Evolutionary conservation across 2,888 invertebrate species (phyloP).

Genomic region (Escarpia spicata): DNA sequence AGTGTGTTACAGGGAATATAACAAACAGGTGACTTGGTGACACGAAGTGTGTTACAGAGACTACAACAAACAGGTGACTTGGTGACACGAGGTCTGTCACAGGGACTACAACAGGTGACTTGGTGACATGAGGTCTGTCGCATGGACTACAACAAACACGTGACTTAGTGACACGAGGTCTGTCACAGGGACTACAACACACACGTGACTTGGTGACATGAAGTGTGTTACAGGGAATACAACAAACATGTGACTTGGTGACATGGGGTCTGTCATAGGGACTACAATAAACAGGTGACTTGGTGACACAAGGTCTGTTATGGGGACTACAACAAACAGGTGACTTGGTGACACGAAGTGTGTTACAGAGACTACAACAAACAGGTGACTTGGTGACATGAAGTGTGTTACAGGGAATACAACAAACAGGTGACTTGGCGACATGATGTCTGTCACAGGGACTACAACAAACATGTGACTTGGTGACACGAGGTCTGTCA

Average conservation of each 20-base stretch:
- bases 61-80: slow-evolving; percentile 64
- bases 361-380: no score
- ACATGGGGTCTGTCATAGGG: not conserved
- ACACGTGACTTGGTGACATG: slow-evolving; percentile 71
- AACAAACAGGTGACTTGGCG: slow-evolving; percentile 38
- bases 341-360: not conserved
- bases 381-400: slow-evolving; percentile 70
- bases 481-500: not conserved
- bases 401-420: slow-evolving; percentile 85
- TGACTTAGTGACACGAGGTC: not conserved
- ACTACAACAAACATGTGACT: slow-evolving; percentile 64
- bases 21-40: slow-evolving; percentile 61
- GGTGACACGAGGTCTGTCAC: not conserved
- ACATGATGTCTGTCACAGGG: no score
- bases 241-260: slow-evolving; percentile 32
- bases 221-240: slow-evolving; percentile 82
- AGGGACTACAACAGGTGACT: no score
- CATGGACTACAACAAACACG: slow-evolving; percentile 72
- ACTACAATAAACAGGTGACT: no score
- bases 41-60: slow-evolving; percentile 83
- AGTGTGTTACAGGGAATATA: no score
- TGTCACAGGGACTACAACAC: no score
- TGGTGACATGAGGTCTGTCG: slow-evolving; percentile 82
- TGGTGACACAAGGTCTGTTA: slow-evolving; percentile 82
- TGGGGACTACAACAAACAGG: slow-evolving; percentile 72